Conservation (phyloP, 2,888 invertebrate species). For the Metallyticus violacea region DNA sequence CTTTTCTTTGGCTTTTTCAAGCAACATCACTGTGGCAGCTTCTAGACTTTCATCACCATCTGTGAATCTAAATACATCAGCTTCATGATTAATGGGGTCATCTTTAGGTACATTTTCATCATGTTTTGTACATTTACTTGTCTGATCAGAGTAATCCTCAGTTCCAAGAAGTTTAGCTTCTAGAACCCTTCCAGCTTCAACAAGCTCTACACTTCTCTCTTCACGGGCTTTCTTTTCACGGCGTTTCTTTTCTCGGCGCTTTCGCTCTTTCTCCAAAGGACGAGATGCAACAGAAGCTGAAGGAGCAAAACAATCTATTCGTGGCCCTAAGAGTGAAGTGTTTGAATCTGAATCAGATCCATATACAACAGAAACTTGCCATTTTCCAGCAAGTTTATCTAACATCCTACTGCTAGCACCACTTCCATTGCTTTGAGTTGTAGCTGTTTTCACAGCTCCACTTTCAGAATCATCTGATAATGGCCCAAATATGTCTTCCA, state of each 20-base stretch:
- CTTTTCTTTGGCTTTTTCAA: constrained; percentile 64
- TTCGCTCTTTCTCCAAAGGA: constrained; percentile 58
- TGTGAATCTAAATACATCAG: constrained; percentile 60
- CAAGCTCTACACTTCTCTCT: constrained; percentile 56
- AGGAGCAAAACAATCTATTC: constrained; percentile 20
- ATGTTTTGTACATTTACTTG: constrained; percentile 33
- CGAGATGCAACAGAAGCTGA: constrained; percentile 4
- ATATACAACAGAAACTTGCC: constrained; percentile 46
- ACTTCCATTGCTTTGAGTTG: constrained; percentile 12
- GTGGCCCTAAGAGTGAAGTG: constrained; percentile 2
- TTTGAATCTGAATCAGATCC: constrained; percentile 53
- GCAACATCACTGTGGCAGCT: constrained; percentile 41
- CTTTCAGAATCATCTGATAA: constrained; percentile 68
- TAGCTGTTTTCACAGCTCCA: constrained; percentile 28
- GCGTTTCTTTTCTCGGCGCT: constrained; percentile 52
- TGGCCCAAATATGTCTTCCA: constrained; percentile 87
- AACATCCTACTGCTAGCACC: constrained; percentile 24
- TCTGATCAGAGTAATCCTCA: constrained; percentile 47
- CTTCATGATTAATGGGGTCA: constrained; percentile 39
- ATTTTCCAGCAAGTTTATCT: constrained; percentile 40
- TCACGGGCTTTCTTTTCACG: constrained; percentile 39
- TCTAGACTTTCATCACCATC: constrained; percentile 59
- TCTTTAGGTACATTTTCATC: constrained; percentile 4
- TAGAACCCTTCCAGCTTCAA: constrained; percentile 76
- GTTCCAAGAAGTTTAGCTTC: constrained; percentile 75